These are phyloP conservation scores for Drosophila micromelanica DNA, from an alignment of 1,140 invertebrate species.

Conservation along the genomic window DNA sequence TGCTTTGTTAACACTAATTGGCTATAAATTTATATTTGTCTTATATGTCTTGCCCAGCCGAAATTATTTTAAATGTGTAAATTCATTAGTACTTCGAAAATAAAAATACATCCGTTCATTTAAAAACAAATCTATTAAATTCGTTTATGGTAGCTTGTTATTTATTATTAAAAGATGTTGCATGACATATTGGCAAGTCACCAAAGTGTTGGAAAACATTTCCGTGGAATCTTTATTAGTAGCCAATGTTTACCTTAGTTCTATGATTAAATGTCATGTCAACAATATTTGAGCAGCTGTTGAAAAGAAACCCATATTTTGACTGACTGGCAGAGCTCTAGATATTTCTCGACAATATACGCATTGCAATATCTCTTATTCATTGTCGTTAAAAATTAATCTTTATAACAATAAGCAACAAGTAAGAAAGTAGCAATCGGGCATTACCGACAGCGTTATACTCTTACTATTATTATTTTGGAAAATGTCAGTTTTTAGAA, in stretches of 20 bases:
- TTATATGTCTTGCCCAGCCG: neutral
- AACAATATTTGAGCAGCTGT: slow-evolving; percentile 17
- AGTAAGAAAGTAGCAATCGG: no score
- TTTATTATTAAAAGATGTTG: neutral
- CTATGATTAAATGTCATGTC: neutral
- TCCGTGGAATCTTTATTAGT: neutral
- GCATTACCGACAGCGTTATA: no score
- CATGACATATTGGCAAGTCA: neutral
- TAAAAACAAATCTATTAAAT: no score
- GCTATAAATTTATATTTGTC: slow-evolving; percentile 5
- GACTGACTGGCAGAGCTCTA: neutral
- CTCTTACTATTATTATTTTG: no score
- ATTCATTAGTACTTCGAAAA: no score
- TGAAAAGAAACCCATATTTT: neutral
- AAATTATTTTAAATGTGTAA: neutral
- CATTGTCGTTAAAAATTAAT: no score
- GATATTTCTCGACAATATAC: no score
- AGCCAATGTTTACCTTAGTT: no score
- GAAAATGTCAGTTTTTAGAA: no score
- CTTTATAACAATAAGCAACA: neutral
- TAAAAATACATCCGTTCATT: no score
- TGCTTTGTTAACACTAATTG: slow-evolving; percentile 51
- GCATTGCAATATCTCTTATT: no score
- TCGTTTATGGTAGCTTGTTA: no score
- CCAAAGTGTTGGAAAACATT: neutral